Conservation (phyloP, 2,113 vertebrate genomes). For the Glaucidium brasilianum region DNA sequence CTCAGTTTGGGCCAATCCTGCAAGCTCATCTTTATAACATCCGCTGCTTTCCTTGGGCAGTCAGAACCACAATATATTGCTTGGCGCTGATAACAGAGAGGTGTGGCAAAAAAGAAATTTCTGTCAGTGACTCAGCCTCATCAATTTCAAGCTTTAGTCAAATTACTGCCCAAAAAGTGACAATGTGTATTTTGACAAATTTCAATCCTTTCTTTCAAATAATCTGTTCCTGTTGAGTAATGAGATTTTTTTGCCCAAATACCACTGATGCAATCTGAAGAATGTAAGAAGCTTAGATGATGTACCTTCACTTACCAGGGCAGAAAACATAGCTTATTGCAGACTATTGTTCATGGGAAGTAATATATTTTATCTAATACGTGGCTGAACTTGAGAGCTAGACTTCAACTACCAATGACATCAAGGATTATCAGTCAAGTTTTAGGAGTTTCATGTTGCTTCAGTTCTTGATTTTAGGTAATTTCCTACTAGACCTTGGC, state of each 20-base stretch:
- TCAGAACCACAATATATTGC: not conserved
- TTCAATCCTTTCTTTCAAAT: conserved; percentile 31
- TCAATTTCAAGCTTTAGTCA: not conserved
- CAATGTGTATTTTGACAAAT: not conserved
- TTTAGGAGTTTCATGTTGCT: not conserved
- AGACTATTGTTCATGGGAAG: conserved; percentile 36
- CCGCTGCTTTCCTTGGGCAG: not conserved
- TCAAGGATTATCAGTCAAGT: conserved; percentile 13
- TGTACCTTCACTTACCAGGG: not conserved
- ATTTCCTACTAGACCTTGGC: not conserved
- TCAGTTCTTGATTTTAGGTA: conserved; percentile 21
- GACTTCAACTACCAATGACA: not conserved
- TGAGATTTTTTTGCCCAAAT: conserved; percentile 31
- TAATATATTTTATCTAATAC: conserved; percentile 47
- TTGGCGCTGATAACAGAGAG: not conserved
- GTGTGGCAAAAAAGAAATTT: not conserved
- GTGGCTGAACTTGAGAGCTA: not conserved
- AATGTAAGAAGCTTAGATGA: conserved; percentile 18
- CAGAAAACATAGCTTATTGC: conserved; percentile 14
- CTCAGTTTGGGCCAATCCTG: not conserved
- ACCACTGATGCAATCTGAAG: conserved; percentile 53
- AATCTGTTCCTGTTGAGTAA: conserved; percentile 30
- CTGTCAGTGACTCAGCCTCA: not conserved
- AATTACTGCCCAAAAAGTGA: not conserved
- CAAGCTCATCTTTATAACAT: not conserved